phyloP scores from a whole-genome alignment of 2,888 invertebrate genomes.

The Epirrhoe tristata region DNA sequence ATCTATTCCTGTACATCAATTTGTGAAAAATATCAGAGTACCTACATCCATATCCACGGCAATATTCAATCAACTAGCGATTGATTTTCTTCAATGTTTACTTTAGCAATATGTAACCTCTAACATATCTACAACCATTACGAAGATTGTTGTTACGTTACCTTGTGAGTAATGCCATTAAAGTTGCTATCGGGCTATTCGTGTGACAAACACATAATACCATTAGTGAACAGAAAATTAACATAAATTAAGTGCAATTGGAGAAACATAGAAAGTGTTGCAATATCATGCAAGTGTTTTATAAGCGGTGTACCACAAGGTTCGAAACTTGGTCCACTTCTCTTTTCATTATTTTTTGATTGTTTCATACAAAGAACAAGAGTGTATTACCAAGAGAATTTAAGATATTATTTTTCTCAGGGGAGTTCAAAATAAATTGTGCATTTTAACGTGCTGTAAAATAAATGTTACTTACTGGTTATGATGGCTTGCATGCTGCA shows the following conservation, averaged over 20 bases:
- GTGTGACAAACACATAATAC: slow-evolving; percentile 88
- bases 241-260: slow-evolving; percentile 56
- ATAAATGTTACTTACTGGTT: slow-evolving; percentile 89
- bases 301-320: slow-evolving; percentile 39
- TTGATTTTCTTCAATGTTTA: not conserved
- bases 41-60: not conserved
- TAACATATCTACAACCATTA: slow-evolving; percentile 62
- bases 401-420: not conserved
- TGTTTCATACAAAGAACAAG: not conserved
- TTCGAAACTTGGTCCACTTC: slow-evolving; percentile 22
- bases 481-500: slow-evolving; percentile 88
- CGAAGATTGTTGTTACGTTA: slow-evolving; percentile 85
- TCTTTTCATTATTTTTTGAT: slow-evolving; percentile 19
- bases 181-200: slow-evolving; percentile 97
- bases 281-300: slow-evolving; percentile 48
- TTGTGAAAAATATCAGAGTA: not conserved
- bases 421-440: slow-evolving; percentile 23
- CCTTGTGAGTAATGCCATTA: slow-evolving; percentile 98
- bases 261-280: slow-evolving; percentile 38
- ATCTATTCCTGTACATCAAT: no score
- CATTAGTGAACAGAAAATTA: slow-evolving; percentile 75
- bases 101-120: slow-evolving; percentile 34
- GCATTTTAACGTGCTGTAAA: slow-evolving; percentile 59
- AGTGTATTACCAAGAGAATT: not conserved
- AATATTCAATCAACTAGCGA: not conserved